Base-by-base conservation (phyloP, 2,888 invertebrate species). In the Leptopilina drosophilae region DNA sequence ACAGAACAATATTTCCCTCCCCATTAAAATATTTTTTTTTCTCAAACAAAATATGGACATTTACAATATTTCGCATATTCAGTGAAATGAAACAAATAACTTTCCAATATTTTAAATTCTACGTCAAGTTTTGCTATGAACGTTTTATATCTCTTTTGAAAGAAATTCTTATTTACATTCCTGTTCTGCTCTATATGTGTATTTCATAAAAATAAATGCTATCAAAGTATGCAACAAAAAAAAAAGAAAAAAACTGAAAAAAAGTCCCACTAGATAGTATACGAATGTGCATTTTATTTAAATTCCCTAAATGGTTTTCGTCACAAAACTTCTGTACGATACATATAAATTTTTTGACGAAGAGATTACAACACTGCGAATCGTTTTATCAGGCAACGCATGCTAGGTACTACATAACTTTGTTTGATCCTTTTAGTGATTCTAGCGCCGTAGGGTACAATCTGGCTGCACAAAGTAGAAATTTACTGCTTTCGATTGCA, bases 391-490 rank as follows among this genome's bases (percentile, higher is more conserved):
- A 69, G 26, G 49, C 14, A 12, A 69, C 26, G 14, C 12, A 53
- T 53, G 33, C 53, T 73, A 14, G 8, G 7, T 9, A n/a, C 53
- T 9, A n/a, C 53, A 56, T 69, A 53, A 49, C 12, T 20, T 20
- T 69, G 67, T 69, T 53, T 26, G 33, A 73, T 69, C 26, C 69
- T 33, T 53, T 73, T 73, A 56, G n/a, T 9, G 73, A 73, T 33
- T 56, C 33, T 73, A 73, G n/a, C 5, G 53, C 73, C 73, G 53
- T 33, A 56, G 73, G 73, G 73, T 56, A n/a, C 73, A 73, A 73
- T 73, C 73, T 73, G 73, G 33, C n/a, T 56, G 26, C 56, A 56
- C 73, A 73, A 56, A 56, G 53, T 73, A 56, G 56, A 73, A 53
- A 73, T 73, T 53, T 56, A 73, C 53, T 20, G 73, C 73, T 73